Percentiles rank a stretch among this genome's conserved stretches.
Conservation (phyloP, 2,113 vertebrate species). For the Callaeas wilsoni region DNA sequence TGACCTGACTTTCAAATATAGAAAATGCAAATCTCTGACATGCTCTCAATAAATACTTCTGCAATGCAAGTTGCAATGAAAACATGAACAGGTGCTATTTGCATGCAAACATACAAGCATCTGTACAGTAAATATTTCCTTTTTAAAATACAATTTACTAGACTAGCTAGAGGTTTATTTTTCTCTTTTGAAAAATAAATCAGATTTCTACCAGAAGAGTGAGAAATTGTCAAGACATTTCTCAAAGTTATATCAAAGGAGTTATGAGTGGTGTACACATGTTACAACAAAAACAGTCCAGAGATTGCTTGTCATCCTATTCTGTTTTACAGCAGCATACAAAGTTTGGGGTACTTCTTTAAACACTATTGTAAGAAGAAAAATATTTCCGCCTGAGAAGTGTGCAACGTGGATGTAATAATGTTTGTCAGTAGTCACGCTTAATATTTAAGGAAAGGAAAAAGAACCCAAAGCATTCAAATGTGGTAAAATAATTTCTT, state of each 20-base stretch:
- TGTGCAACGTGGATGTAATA: accelerated
- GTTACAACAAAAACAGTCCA: not conserved
- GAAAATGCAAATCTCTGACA: not conserved
- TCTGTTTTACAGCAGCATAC: not conserved
- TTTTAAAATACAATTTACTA: not conserved
- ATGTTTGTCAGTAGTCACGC: not conserved
- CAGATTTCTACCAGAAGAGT: not conserved
- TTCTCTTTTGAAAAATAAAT: not conserved
- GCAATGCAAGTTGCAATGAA: not conserved
- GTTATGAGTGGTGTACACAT: not conserved
- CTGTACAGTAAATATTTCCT: not conserved
- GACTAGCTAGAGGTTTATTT: not conserved
- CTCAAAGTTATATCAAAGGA: not conserved
- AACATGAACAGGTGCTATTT: not conserved
- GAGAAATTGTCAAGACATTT: not conserved
- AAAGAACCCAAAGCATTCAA: not conserved
- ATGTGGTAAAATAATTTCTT: not conserved
- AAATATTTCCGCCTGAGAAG: not conserved
- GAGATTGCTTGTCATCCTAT: not conserved
- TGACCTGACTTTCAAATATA: not conserved
- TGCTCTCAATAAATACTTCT: not conserved
- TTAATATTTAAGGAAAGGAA: not conserved
- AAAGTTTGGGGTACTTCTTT: not conserved
- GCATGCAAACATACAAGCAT: not conserved
- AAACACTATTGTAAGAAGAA: not conserved